Evolutionary conservation across 2,888 invertebrate genomes (phyloP), one percentile per base, ranked within the genome.

Genomic region (Ferrisia virgata): DNA sequence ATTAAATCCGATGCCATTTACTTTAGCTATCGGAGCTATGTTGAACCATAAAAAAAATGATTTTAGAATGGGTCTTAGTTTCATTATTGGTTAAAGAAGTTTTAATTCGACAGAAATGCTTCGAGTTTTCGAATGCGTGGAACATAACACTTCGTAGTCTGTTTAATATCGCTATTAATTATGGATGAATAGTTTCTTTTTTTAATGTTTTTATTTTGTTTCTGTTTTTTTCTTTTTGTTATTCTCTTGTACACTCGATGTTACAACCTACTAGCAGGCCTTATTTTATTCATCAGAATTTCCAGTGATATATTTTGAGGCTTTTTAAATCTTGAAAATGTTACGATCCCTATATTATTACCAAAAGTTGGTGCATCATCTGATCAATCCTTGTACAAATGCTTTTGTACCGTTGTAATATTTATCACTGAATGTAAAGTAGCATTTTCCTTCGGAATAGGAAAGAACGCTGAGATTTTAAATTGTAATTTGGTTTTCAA

Each of bases 1-100:
- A 88, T 90, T 99, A 58, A 93, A 93, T 87, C 98, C 98, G 0
- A 90, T 98, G 87, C 98, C 98, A 78, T 97, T 99, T 90, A 95
- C 96, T 9, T 94, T 99, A 87, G 94, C 96, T 5, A 91, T 99
- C 58, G 97, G 97, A 87, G 98, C 96, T 84, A 92, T 95, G 90
- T 92, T 97, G 87, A 98, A 97, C 91, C 98, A 98, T 88, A 92
- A 92, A 85, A 98, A 98, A 89, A 94, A 94, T 88, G 94, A 95
- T 88, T 97, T 96, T 90, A 93, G 95, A 89, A 93, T 98, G 87
- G 98, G 98, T 86, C 94, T 97, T 88, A 98, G 98, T 85, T 92
- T 99, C 87, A 94, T 98, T 88, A 95, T 98, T 87, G 98, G 98
- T 88, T 96, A 94, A 90, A 22, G 53, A 84, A 1, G 72, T 36